Base-by-base conservation (phyloP, 1,140 invertebrate genomes). In the Trachymyrmex cornetzi region DNA sequence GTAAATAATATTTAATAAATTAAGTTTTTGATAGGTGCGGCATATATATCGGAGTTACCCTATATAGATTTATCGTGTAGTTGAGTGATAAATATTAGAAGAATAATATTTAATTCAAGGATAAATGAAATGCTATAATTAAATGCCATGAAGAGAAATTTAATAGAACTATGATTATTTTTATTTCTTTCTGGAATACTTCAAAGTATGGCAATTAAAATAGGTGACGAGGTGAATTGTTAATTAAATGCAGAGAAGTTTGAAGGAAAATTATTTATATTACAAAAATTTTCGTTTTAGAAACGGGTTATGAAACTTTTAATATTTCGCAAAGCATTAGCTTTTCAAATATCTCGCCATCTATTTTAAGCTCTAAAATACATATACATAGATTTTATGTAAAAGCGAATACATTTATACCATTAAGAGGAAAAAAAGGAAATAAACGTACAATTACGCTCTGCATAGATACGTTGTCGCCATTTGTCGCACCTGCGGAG, bases 401-500 rank as follows among this genome's bases (percentile, higher is more conserved):
- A 11, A 38, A n/a, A 7, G n/a, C 14, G 57, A 38, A 24, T 55
- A 22, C n/a, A 19, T 12, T 57, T 24, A 12, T 24, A 12, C 3
- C 75, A 12, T 71, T 71, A 71, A 27, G 16, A 27, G 7, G 14
- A 72, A 34, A 34, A 50, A n/a, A 27, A 22, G 1, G 30, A 53
- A 19, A 48, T 6, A 64, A 44, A 30, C 16, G 27, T 5, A n/a
- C 64, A 67, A 7, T 80, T 71, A 34, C 22, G 22, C 11, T 44
- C 1, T 19, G 53, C 30, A 34, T 53, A 74, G 38, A 67, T 82
- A 38, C 67, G 4, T n/a, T 50, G 66, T 44, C 38, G 38, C 38
- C 38, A 44, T 44, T 44, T 44, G 38, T 72, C 34, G 53, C 79
- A 81, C 66, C 79, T 72, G 80, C 34, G n/a, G 24, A 74, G 55